phyloP scores from a whole-genome alignment of 2,888 invertebrate species.

The Loripinus fragilis region DNA sequence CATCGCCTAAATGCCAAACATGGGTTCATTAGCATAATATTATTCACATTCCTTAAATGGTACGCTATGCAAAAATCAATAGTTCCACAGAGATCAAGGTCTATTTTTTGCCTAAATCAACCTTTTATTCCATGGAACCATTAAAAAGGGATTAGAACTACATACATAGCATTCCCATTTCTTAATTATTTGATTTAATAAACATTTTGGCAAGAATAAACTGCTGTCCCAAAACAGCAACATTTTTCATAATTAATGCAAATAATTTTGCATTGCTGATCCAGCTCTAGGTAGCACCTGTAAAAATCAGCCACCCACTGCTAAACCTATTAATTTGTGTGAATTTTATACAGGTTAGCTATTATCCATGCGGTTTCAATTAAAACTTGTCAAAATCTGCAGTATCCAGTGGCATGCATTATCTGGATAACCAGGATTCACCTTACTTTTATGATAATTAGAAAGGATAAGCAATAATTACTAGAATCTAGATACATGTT shows the following conservation, averaged over 20 bases:
- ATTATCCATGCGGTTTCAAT: slow-evolving; percentile 50
- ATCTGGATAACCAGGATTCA: background rate
- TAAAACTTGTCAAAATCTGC: slow-evolving; percentile 11
- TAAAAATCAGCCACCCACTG: background rate
- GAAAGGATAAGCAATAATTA: too few species aligned
- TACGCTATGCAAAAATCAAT: slow-evolving; percentile 52
- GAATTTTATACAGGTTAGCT: background rate
- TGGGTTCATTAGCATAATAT: slow-evolving; percentile 26
- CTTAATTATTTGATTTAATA: too few species aligned
- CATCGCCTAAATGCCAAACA: slow-evolving; percentile 1
- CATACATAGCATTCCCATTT: too few species aligned
- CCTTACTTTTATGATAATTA: too few species aligned
- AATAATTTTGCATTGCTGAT: background rate
- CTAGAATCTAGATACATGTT: too few species aligned
- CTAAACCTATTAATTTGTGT: background rate
- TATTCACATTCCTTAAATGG: slow-evolving; percentile 51
- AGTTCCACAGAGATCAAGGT: slow-evolving; percentile 16
- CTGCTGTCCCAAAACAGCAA: slow-evolving; percentile 4
- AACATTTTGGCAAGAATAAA: too few species aligned
- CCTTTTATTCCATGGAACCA: too few species aligned
- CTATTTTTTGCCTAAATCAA: too few species aligned
- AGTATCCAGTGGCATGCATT: background rate
- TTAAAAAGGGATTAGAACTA: too few species aligned
- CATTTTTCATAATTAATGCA: slow-evolving; percentile 13
- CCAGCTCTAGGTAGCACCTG: background rate